phyloP scores from a whole-genome alignment of 1,140 invertebrate genomes.

The Aphelinus certus region DNA sequence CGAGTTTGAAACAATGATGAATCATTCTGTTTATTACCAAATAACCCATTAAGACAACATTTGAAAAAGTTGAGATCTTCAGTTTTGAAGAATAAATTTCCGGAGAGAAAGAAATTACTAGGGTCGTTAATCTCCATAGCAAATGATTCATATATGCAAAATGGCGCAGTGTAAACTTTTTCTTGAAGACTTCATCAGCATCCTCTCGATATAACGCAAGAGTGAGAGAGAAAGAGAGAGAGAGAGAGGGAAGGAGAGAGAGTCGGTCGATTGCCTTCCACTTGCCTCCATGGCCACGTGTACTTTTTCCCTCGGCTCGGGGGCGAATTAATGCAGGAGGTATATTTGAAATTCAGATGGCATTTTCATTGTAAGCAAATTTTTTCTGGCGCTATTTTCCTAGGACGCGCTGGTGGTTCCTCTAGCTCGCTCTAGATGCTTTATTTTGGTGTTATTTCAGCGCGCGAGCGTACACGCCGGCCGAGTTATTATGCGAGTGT shows the following conservation, averaged over 20 bases:
- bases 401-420: constrained; percentile 4
- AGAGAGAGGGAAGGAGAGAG: background rate
- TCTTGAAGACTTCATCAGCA: constrained; percentile 14
- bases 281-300: background rate
- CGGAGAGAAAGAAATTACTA: too few species aligned
- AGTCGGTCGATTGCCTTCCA: constrained; percentile 8
- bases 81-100: background rate
- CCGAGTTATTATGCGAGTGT: constrained; percentile 53
- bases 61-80: background rate
- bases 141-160: too few species aligned
- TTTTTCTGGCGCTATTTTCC: constrained; percentile 36
- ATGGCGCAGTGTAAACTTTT: too few species aligned
- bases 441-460: constrained; percentile 43
- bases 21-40: too few species aligned
- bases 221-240: too few species aligned
- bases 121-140: too few species aligned
- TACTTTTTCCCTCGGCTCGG: background rate
- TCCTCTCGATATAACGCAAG: background rate
- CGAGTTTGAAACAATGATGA: too few species aligned
- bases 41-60: background rate
- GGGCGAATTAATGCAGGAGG: constrained; percentile 33
- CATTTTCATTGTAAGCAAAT: constrained; percentile 42
- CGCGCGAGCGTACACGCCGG: constrained; percentile 2
- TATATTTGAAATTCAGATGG: constrained; percentile 41
- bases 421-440: background rate